Base-by-base conservation (phyloP, 2,113 vertebrate genomes). In the Chaetops frenatus region DNA sequence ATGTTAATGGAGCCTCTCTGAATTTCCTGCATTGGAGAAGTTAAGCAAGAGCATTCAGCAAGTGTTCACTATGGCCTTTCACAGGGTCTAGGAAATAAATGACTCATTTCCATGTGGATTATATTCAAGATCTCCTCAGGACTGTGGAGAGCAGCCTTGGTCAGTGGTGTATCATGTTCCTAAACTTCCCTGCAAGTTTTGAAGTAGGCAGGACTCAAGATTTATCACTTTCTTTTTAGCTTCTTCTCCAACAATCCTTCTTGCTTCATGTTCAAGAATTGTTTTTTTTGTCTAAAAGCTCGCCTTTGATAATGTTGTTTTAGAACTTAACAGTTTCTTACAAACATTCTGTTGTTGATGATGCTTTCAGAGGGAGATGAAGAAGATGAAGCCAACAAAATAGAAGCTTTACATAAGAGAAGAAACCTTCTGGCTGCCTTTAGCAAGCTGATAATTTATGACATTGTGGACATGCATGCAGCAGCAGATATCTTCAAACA, bases 401-500 rank as follows among this genome's bases (percentile, higher is more conserved):
- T 99, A n/a, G 99, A 99, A 97, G 99, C 99, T 86, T 99, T 99
- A 61, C 99, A 99, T 97, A 99, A 99, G 97, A 99, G 99, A 96
- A 99, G 99, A 94, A 99, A 99, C 92, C 98, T 99, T 77, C 97
- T 99, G 66, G 99, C 99, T 56, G 99, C 99, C 83, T 99, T 99
- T 95, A 99, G 99, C 98, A 99, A 99, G 96, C 98, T 99, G 95
- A 99, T 99, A 71, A 99, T 99, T 96, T 99, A 99, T 65, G 99
- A 99, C 95, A 99, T 99, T 62, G 99, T 99, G 48, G 99, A 99
- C 97, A 99, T 99, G 99, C 99, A 99, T 11, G 99, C 99, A 74
- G 99, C 99, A 84, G 99, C 99, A 24, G 99, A 99, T 97, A 99
- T 99, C 98, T 99, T 99, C 98, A 99, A 99, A 95, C 99, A 99